A percentile compares a stretch with the other conserved stretches of the same genome.
phyloP scores from a whole-genome alignment of 2,888 invertebrate species.

The Cyaniris semiargus region DNA sequence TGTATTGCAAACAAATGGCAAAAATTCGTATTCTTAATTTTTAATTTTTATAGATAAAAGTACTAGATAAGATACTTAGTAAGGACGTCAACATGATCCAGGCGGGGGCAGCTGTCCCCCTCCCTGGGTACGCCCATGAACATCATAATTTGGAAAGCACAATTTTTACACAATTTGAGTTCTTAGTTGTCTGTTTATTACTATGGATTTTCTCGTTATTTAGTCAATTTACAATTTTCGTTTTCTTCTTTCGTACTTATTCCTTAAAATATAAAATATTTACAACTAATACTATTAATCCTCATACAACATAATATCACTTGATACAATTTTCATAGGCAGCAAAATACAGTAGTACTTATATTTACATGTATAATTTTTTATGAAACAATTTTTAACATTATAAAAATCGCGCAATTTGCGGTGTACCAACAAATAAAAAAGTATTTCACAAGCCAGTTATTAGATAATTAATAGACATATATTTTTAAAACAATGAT shows the following conservation, averaged over 20 bases:
- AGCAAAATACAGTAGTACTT: constrained; percentile 5
- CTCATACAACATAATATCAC: constrained; percentile 14
- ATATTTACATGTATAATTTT: not conserved
- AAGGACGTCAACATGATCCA: too few species aligned
- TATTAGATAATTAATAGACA: not conserved
- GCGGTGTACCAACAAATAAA: not conserved
- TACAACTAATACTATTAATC: constrained; percentile 16
- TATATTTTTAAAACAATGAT: too few species aligned
- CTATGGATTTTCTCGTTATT: not conserved
- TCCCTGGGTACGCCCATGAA: too few species aligned
- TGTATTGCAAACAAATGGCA: too few species aligned
- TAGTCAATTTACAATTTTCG: not conserved
- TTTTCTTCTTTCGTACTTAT: not conserved
- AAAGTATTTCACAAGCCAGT: not conserved
- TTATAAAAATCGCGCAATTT: not conserved
- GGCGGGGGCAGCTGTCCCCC: too few species aligned
- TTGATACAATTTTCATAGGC: constrained; percentile 6
- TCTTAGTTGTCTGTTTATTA: not conserved
- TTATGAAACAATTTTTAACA: not conserved
- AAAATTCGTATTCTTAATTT: too few species aligned
- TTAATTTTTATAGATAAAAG: too few species aligned
- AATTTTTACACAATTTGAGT: not conserved
- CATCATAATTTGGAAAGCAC: not conserved
- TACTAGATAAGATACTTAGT: too few species aligned
- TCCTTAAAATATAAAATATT: constrained; percentile 24